Base-by-base conservation (phyloP, 2,888 invertebrate genomes). In the Tinea trinotella region DNA sequence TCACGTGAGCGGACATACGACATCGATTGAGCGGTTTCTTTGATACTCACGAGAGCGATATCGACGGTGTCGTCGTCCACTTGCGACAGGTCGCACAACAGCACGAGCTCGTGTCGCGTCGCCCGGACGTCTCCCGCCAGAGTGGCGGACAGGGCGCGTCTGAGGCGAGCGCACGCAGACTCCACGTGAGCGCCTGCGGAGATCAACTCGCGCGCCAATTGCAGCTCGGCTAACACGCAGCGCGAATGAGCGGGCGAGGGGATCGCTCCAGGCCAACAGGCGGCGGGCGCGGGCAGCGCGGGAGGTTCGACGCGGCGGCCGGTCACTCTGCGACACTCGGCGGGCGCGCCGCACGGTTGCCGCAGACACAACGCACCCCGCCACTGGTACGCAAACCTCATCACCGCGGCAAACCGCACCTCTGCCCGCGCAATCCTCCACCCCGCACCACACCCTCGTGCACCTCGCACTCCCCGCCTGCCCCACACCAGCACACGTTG, bases 371-470 rank as follows among this genome's bases (percentile, higher is more conserved):
- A 90, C 68, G 93, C 91, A 17, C 90, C n/a, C 89, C 3, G 93
- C 89, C 1, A 93, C 90, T 0, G 95, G 94, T n/a, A 96, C 94
- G 77, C 97, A 97, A 9, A 95, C 93, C 87, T 93, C 71, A 55
- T 71, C 71, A 3, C 20, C 20, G 12, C 53, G 40, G 19, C 54
- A 54, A 9, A 19, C 88, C 1, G 88, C 75, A 36, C 50, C 44
- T 35, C 50, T 44, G 96, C 89, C 69, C 93, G 92, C 60, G 71
- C 96, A 96, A 81, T 95, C 95, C 54, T 91, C 89, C 57, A 94
- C 89, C 12, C 96, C 96, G 76, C 96, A 97, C 95, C 95, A 96
- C 44, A 96, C 89, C 69, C 93, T 91, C 60, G 94, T 94, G 81
- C 96, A 97, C 53, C 65, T 63, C 53, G 88, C 88, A 10, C 91